Conservation (phyloP, 1,140 invertebrate species). For the Drosophila athabasca region DNA sequence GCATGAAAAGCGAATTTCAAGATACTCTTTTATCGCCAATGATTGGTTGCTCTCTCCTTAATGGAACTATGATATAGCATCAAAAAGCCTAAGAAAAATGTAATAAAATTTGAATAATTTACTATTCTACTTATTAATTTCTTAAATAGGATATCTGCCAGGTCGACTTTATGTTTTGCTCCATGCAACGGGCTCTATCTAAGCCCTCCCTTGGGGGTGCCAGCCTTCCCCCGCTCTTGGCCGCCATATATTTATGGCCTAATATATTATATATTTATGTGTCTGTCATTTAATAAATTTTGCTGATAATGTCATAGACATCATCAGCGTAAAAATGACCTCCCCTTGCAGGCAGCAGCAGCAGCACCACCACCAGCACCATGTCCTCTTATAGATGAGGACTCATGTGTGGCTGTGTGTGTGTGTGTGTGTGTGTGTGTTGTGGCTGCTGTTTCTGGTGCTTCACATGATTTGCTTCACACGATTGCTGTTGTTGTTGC, state of each 20-base stretch:
- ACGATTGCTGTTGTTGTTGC: no score
- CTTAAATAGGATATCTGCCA: not conserved
- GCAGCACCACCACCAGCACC: no score
- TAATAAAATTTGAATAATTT: no score
- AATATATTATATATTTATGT: conserved; percentile 68
- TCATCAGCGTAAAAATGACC: conserved; percentile 65
- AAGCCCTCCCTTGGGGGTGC: no score
- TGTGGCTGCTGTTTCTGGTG: conserved; percentile 9
- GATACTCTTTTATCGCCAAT: no score
- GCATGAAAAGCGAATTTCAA: no score
- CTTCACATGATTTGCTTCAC: conserved; percentile 25
- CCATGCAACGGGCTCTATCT: conserved; percentile 4
- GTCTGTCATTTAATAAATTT: conserved; percentile 67
- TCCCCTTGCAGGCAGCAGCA: not conserved
- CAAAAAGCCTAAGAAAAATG: no score
- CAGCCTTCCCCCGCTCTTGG: not conserved
- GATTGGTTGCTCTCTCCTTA: no score
- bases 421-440: conserved; percentile 16
- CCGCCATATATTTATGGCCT: conserved; percentile 53
- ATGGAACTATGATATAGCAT: no score
- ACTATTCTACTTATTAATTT: no score
- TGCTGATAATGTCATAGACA: conserved; percentile 66
- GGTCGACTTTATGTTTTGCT: not conserved
- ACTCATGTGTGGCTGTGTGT: not conserved
- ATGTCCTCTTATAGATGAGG: no score